Evolutionary conservation across 2,113 vertebrate genomes (phyloP), one percentile per base, ranked within the genome.

Genomic region (Takifugu flavidus): DNA sequence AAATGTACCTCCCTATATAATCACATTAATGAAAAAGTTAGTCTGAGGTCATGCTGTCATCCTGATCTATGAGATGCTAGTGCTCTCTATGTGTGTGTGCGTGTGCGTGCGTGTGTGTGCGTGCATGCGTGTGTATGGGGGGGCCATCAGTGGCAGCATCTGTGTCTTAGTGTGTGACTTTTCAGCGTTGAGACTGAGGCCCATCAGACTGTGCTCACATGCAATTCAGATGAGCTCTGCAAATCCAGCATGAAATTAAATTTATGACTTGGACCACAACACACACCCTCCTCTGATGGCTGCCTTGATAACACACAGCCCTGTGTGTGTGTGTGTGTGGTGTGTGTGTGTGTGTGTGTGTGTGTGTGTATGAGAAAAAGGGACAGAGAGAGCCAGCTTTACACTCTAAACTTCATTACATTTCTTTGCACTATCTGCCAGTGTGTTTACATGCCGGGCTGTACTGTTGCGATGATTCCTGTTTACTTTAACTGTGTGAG

Each of bases 201-300:
- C 88, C 87, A 86, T 90, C 89, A 87, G 82, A 77, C 86, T 78
- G 75, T 78, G 79, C 82, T 87, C 80, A 86, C 81, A 87, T 88
- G 86, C 85, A 88, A 89, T 89, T 89, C 84, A 90, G 84, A 90
- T 89, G 86, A 90, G 86, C 87, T 75, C 82, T n/a, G 78, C 86
- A 91, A 91, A 92, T 89, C 87, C 88, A 89, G 88, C 90, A 90
- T 91, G 88, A 90, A 90, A 91, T 90, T 89, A 90, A 87, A 90
- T 90, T 85, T 91, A 88, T 69, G 84, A 89, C 85, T 89, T 90
- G 87, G 82, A 86, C 79, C 72, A 79, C 85, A 78, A 77, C 65
- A 75, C 78, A 72, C 78, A 74, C 53, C 60, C 59, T 49, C 29
- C 54, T 78, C 71, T 79, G 84, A 88, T 87, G 70, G 59, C 64